Conservation (phyloP, 2,888 invertebrate genomes). For the Philonicus albiceps region DNA sequence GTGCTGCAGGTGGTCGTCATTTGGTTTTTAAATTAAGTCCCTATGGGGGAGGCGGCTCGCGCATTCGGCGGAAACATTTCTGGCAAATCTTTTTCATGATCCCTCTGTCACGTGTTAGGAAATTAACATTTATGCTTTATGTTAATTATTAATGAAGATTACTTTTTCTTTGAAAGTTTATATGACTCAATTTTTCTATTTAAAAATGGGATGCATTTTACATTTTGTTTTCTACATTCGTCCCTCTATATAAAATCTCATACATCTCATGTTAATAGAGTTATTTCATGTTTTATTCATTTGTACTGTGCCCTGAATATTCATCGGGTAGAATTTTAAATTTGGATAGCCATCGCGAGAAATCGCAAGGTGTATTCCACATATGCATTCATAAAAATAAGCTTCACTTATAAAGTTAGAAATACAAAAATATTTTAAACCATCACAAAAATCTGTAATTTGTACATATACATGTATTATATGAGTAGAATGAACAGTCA, state of each 20-base stretch:
- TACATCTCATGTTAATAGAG: background rate
- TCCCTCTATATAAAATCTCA: background rate
- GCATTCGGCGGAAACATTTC: background rate
- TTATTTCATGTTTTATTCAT: slow-evolving; percentile 21
- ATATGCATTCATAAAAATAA: no score
- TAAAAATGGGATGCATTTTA: background rate
- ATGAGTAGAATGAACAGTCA: no score
- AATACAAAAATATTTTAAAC: no score
- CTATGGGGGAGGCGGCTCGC: background rate
- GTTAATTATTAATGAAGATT: background rate
- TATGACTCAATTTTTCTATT: background rate
- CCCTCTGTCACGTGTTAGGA: background rate
- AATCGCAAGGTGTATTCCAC: no score
- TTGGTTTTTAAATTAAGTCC: slow-evolving; percentile 17
- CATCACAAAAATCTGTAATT: no score
- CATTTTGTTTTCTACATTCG: no score
- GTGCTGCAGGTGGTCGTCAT: background rate
- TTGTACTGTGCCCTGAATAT: background rate
- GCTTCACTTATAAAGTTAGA: no score
- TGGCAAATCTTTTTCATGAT: background rate
- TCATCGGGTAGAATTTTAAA: background rate
- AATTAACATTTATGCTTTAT: slow-evolving; percentile 15
- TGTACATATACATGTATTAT: no score
- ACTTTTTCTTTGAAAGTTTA: background rate
- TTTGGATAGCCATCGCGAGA: background rate